A percentile compares a stretch with the other conserved stretches of the same genome.
phyloP scores from a whole-genome alignment of 2,113 vertebrate species.

The Pseudorasbora parva region DNA sequence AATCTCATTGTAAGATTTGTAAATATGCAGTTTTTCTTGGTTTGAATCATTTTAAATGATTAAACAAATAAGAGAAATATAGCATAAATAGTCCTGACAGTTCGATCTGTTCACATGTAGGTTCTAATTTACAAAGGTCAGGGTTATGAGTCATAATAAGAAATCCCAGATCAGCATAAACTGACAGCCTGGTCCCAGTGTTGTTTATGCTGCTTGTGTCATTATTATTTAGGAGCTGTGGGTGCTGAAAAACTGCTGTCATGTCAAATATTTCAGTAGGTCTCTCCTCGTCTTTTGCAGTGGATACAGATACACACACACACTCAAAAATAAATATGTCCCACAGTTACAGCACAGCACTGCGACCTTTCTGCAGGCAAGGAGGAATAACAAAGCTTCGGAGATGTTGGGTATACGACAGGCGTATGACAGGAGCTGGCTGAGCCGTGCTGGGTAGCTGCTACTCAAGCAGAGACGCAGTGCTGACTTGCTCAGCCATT shows the following conservation, averaged over 20 bases:
- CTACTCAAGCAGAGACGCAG: slow-evolving; percentile 36
- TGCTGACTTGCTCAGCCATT: slow-evolving; percentile 69
- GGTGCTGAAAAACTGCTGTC: slow-evolving; percentile 57
- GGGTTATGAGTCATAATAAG: background rate
- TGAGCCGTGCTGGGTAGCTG: slow-evolving; percentile 46
- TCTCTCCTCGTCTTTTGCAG: slow-evolving; percentile 50
- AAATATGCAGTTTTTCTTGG: background rate
- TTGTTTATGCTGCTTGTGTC: slow-evolving; percentile 46
- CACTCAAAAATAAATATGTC: slow-evolving; percentile 55
- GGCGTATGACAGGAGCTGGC: slow-evolving; percentile 68
- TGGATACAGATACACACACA: slow-evolving; percentile 16
- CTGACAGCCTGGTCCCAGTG: background rate
- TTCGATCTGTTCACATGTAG: background rate
- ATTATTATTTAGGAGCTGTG: slow-evolving; percentile 53
- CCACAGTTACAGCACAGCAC: slow-evolving; percentile 58
- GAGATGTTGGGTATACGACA: slow-evolving; percentile 69
- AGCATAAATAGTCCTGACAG: too few relatives aligned
- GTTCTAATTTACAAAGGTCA: background rate
- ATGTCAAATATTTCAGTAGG: slow-evolving; percentile 59
- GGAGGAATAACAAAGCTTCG: slow-evolving; percentile 71
- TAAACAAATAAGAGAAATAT: background rate
- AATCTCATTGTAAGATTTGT: background rate
- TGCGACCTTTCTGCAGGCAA: slow-evolving; percentile 65
- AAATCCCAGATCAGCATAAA: slow-evolving; percentile 17
- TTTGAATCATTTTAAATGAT: background rate